Evolutionary conservation across 2,113 vertebrate genomes (phyloP).

Genomic region (Ammodytes dubius): DNA sequence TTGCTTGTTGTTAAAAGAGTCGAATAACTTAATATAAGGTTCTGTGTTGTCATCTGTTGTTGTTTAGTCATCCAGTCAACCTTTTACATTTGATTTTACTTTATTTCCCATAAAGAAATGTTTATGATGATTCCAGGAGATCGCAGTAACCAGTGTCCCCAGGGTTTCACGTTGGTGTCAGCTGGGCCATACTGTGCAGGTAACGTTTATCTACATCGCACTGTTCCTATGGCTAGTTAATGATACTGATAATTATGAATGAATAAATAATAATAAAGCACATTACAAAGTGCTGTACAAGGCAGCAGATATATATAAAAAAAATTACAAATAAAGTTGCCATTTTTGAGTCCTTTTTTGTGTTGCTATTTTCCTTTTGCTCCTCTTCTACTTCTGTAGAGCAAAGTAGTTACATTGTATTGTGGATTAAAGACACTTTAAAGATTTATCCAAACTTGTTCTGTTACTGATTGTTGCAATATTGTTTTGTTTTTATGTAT

Average conservation of each 20-base stretch:
- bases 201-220: slow-evolving; percentile 62
- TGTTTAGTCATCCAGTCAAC: neutral
- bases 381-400: too few relatives aligned
- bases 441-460: neutral
- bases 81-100: neutral
- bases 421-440: neutral
- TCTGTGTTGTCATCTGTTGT: neutral
- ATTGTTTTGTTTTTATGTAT: neutral
- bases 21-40: neutral
- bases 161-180: slow-evolving; percentile 90
- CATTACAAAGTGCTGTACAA: too few relatives aligned
- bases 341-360: too few relatives aligned
- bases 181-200: slow-evolving; percentile 93
- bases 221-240: neutral
- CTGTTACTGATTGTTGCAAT: neutral
- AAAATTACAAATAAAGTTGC: too few relatives aligned
- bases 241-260: neutral
- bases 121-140: slow-evolving; percentile 85
- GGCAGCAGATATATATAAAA: too few relatives aligned
- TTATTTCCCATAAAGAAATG: neutral
- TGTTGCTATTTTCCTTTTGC: too few relatives aligned
- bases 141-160: slow-evolving; percentile 94
- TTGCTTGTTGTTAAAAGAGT: too few relatives aligned
- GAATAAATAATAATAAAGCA: too few relatives aligned
- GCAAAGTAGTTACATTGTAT: too few relatives aligned